Percentiles rank a stretch among this genome's conserved stretches.
Evolutionary conservation across 1,140 invertebrate genomes (phyloP).

Genomic region (Drosophila kohkoa): DNA sequence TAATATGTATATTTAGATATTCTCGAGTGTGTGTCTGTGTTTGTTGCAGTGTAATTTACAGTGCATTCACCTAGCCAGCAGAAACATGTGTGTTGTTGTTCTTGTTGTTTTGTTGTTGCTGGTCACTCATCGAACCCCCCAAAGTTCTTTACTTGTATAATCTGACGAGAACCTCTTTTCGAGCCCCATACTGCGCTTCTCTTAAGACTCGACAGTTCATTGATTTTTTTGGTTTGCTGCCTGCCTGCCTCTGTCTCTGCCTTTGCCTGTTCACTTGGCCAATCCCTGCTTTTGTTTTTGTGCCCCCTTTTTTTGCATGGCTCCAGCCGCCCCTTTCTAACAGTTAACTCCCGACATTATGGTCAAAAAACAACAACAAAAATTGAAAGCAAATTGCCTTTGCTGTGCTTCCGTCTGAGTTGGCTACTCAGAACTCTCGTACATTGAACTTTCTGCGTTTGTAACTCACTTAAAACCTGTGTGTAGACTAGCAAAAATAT

Average conservation of each 20-base stretch:
- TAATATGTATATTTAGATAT: constrained; percentile 11
- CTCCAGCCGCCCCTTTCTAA: constrained; percentile 15
- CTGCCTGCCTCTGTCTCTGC: too few species aligned
- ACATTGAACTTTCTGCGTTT: constrained; percentile 34
- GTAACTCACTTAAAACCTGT: constrained; percentile 23
- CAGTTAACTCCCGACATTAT: constrained; percentile 17
- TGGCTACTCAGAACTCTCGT: constrained; percentile 8
- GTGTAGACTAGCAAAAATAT: constrained; percentile 2
- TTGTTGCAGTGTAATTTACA: constrained; percentile 60
- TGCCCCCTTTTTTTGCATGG: constrained; percentile 14
- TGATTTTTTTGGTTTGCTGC: constrained; percentile 38
- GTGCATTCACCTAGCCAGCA: constrained; percentile 63
- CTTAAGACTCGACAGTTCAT: constrained; percentile 38
- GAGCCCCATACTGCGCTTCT: constrained; percentile 16
- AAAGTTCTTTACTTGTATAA: constrained; percentile 8
- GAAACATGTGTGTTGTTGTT: constrained; percentile 14
- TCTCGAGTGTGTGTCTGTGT: not conserved
- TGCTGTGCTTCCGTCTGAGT: constrained; percentile 7
- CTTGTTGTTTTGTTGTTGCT: constrained; percentile 4
- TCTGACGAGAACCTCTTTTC: constrained; percentile 37
- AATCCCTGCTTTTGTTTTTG: constrained; percentile 45
- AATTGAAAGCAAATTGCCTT: constrained; percentile 36
- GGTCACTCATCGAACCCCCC: constrained; percentile 11
- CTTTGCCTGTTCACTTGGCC: constrained; percentile 19
- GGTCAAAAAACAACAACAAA: constrained; percentile 28